These are phyloP conservation scores for Eupithecia subumbrata DNA, from an alignment of 2,888 invertebrate species.

Conservation along the genomic window DNA sequence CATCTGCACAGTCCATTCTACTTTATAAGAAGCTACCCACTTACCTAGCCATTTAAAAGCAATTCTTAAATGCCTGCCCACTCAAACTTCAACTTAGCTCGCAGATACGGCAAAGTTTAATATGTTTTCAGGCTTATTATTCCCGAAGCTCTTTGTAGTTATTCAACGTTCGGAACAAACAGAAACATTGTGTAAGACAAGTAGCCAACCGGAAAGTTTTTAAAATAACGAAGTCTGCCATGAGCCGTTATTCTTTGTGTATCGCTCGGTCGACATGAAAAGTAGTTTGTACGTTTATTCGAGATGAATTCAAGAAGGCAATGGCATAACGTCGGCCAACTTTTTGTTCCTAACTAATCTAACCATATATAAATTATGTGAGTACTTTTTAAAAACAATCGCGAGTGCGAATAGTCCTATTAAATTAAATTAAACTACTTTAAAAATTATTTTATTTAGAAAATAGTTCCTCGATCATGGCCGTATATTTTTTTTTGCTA, in stretches of 20 bases:
- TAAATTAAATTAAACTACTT: neutral
- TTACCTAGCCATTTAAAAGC: conserved; percentile 24
- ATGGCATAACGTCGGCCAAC: neutral
- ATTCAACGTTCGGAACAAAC: conserved; percentile 40
- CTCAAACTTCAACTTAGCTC: conserved; percentile 29
- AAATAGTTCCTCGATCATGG: neutral
- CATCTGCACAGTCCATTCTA: conserved; percentile 10
- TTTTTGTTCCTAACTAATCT: neutral
- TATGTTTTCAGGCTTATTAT: conserved; percentile 39
- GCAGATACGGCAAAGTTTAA: conserved; percentile 36
- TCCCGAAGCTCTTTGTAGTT: conserved; percentile 40
- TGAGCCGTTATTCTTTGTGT: conserved; percentile 40
- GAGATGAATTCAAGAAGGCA: conserved; percentile 24
- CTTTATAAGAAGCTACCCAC: neutral
- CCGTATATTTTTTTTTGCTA: neutral
- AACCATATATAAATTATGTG: neutral
- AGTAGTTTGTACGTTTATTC: conserved; percentile 37
- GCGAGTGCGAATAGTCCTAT: neutral
- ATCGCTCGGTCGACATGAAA: conserved; percentile 39
- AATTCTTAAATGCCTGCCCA: conserved; percentile 31
- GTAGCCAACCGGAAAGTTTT: conserved; percentile 43
- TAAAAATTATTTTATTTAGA: neutral
- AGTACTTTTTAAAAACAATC: neutral
- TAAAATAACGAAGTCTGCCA: conserved; percentile 43
- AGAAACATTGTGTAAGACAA: conserved; percentile 40